Base-by-base conservation (phyloP, 2,113 vertebrate species). In the Chaetorhynchus papuensis region DNA sequence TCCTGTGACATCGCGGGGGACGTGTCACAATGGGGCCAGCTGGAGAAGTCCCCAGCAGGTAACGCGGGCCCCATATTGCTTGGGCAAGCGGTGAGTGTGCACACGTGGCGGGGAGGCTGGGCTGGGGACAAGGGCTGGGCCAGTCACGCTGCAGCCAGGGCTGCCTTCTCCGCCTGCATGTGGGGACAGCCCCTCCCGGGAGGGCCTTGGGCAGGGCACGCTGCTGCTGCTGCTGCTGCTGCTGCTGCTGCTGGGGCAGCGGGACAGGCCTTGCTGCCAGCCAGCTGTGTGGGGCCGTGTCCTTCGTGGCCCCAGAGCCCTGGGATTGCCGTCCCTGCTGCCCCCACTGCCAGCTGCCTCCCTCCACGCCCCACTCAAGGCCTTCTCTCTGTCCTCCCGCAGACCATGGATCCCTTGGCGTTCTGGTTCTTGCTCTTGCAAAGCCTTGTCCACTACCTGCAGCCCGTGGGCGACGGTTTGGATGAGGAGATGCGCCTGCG, bases 401-500 rank as follows among this genome's bases (percentile, higher is more conserved):
- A 71, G 66, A 47, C 57, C 57, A 71, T 35, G 30, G n/a, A 24
- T 26, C 7, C 1, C 21, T 26, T 24, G 49, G 4, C 22, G 2
- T 27, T 50, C 24, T 27, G 24, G 49, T 15, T 50, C 49, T 50
- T 47, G 75, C 20, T 47, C 24, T 12, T 61, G 15, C 33, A 20
- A 68, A n/a, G 11, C 2, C 0, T 69, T 11, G 3, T 59, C 53
- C 30, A 59, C 11, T 82, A 59, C 44, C 64, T 4, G 0, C 30
- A 28, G 53, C 64, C 65, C 0, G 30, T 19, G 15, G 44, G 4
- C 18, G 65, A 82, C 7, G 35, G 5, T 18, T 28, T 28, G 15
- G 79, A 82, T 28, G 11, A 30, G 20, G 13, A 3, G 15, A 69
- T 0, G 0, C 0, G 0, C 1, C 5, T 20, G 6, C 0, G 0